Conservation (phyloP, 2,797 vertebrate genomes). For the Danio albolineatus region DNA sequence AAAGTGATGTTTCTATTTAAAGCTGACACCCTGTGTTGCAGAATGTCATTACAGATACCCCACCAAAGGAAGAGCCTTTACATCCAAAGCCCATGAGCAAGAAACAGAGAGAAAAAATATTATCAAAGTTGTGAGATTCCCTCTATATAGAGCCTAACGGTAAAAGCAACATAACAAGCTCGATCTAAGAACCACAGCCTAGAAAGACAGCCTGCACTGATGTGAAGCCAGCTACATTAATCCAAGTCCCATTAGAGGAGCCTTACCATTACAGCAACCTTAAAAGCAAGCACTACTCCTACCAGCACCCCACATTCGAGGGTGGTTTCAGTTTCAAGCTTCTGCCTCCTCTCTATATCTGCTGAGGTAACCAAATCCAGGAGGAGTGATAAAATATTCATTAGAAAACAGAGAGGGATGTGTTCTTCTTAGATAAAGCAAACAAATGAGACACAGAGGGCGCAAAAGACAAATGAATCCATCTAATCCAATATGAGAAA, state of each 20-base stretch:
- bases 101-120: slow-evolving; percentile 2
- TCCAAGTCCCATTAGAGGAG: neutral
- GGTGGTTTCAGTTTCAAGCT: slow-evolving; percentile 40
- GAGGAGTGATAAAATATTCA: slow-evolving; percentile 56
- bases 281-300: slow-evolving; percentile 4
- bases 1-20: slow-evolving; percentile 51
- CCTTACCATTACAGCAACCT: slow-evolving; percentile 7
- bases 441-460: slow-evolving; percentile 5
- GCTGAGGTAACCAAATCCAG: slow-evolving; percentile 49
- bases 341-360: slow-evolving; percentile 36
- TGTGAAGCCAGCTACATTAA: slow-evolving; percentile 18
- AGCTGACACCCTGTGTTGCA: slow-evolving; percentile 56
- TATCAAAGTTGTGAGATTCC: slow-evolving; percentile 27
- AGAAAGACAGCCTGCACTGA: neutral
- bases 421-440: slow-evolving; percentile 41
- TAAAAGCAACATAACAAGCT: neutral
- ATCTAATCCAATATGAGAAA: slow-evolving; percentile 2
- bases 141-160: slow-evolving; percentile 1
- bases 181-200: neutral
- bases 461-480: neutral
- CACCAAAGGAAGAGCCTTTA: slow-evolving; percentile 55
- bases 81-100: slow-evolving; percentile 45
- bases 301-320: neutral
- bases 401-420: slow-evolving; percentile 46
- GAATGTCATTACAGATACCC: slow-evolving; percentile 55